Evolutionary conservation across 2,113 vertebrate species (phyloP).

Genomic region (Thryonomys swinderianus): DNA sequence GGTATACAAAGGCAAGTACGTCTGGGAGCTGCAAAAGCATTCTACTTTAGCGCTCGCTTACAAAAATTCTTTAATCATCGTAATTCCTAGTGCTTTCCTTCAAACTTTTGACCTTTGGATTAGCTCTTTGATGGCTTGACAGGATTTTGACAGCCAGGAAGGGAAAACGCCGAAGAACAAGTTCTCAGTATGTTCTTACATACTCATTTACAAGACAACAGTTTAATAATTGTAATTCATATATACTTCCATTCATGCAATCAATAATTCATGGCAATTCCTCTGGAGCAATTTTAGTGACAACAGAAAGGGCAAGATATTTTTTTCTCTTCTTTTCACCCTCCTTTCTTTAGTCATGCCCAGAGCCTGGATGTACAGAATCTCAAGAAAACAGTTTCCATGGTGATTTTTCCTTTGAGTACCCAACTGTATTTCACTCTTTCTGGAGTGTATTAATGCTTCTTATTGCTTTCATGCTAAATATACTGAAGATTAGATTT

Average conservation of each 20-base stretch:
- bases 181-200: slow-evolving; percentile 52
- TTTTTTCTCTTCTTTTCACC: slow-evolving; percentile 62
- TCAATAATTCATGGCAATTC: slow-evolving; percentile 82
- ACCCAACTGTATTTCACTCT: slow-evolving; percentile 83
- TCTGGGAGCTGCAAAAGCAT: neutral
- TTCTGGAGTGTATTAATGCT: slow-evolving; percentile 85
- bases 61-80: slow-evolving; percentile 59
- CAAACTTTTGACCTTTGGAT: slow-evolving; percentile 76
- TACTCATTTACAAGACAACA: slow-evolving; percentile 64
- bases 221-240: slow-evolving; percentile 78
- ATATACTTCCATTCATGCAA: slow-evolving; percentile 13
- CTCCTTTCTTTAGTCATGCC: slow-evolving; percentile 84
- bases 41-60: neutral
- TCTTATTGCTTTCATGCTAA: slow-evolving; percentile 87
- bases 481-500: slow-evolving; percentile 86
- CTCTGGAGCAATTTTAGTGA: slow-evolving; percentile 80
- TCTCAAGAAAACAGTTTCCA: slow-evolving; percentile 93
- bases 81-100: slow-evolving; percentile 62
- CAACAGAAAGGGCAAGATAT: slow-evolving; percentile 79
- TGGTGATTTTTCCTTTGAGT: slow-evolving; percentile 90
- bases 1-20: slow-evolving; percentile 31
- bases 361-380: slow-evolving; percentile 86
- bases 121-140: slow-evolving; percentile 72
- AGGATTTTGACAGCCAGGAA: slow-evolving; percentile 66
- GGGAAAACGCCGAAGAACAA: neutral